phyloP scores from a whole-genome alignment of 1,140 invertebrate genomes.

The Drosophila hydei region DNA sequence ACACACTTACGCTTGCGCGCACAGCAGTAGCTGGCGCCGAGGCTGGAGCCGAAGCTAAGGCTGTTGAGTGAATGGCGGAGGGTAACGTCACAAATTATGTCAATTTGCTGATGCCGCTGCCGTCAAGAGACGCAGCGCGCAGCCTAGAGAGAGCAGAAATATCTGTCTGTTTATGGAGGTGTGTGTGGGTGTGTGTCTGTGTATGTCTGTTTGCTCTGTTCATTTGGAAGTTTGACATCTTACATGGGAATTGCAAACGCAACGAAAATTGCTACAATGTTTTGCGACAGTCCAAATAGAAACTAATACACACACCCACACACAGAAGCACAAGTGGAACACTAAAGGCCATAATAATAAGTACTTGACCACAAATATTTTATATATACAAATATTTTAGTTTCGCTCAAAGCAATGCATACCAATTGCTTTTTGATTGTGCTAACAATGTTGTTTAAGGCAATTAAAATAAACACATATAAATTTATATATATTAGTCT shows the following conservation, averaged over 20 bases:
- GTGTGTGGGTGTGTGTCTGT: conserved; percentile 1
- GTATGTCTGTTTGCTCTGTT: conserved; percentile 33
- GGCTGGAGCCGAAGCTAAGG: not conserved
- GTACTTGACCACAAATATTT: too few relatives aligned
- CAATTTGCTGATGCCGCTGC: conserved; percentile 68
- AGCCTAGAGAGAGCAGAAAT: conserved; percentile 39
- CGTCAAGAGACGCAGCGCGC: conserved; percentile 30
- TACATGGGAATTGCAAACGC: conserved; percentile 82
- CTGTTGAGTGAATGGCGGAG: conserved; percentile 21
- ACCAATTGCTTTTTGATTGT: too few relatives aligned
- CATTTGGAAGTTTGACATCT: conserved; percentile 75
- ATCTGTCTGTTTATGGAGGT: conserved; percentile 6
- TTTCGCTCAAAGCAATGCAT: too few relatives aligned
- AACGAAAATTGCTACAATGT: conserved; percentile 78
- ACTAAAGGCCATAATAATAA: not conserved
- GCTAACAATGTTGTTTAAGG: too few relatives aligned
- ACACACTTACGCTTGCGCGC: conserved; percentile 74
- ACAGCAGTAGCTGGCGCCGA: conserved; percentile 24
- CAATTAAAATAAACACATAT: too few relatives aligned
- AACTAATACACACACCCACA: conserved; percentile 14
- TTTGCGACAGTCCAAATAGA: conserved; percentile 63
- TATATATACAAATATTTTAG: too few relatives aligned
- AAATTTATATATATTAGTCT: too few relatives aligned
- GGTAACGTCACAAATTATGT: conserved; percentile 77
- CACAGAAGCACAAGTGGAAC: not conserved